Percentiles rank a stretch among this genome's conserved stretches.
Conservation (phyloP, 2,888 invertebrate genomes). For the Agelastica alni region DNA sequence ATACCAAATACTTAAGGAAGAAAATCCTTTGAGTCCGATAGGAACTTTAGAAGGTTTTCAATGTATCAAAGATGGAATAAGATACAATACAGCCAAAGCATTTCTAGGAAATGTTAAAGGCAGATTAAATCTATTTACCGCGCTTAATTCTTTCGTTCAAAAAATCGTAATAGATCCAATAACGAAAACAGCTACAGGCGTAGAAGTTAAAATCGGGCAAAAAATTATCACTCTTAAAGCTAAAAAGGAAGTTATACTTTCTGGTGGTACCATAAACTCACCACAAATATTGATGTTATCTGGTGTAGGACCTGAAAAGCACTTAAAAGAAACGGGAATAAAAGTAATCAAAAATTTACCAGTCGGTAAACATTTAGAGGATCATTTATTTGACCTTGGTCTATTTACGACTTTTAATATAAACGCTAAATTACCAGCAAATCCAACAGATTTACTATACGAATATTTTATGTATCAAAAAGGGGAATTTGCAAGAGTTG, state of each 20-base stretch:
- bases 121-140: slow-evolving; percentile 63
- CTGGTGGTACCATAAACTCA: slow-evolving; percentile 68
- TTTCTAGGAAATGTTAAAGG: slow-evolving; percentile 63
- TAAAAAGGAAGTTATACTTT: slow-evolving; percentile 66
- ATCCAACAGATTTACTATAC: slow-evolving; percentile 51
- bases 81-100: slow-evolving; percentile 68
- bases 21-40: slow-evolving; percentile 42
- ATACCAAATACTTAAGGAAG: slow-evolving; percentile 35
- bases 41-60: slow-evolving; percentile 42
- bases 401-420: slow-evolving; percentile 23
- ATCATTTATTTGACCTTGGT: slow-evolving; percentile 53
- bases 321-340: slow-evolving; percentile 58
- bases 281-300: slow-evolving; percentile 74
- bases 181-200: slow-evolving; percentile 56
- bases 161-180: slow-evolving; percentile 59
- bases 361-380: slow-evolving; percentile 63
- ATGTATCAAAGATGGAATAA: slow-evolving; percentile 53
- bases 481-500: slow-evolving; percentile 57
- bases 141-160: slow-evolving; percentile 63
- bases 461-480: slow-evolving; percentile 59
- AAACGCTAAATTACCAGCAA: slow-evolving; percentile 44
- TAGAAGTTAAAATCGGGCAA: slow-evolving; percentile 53
- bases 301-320: slow-evolving; percentile 64
- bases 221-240: slow-evolving; percentile 50
- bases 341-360: slow-evolving; percentile 56